phyloP scores from a whole-genome alignment of 1,140 invertebrate genomes.

The Heliconius melpomene region DNA sequence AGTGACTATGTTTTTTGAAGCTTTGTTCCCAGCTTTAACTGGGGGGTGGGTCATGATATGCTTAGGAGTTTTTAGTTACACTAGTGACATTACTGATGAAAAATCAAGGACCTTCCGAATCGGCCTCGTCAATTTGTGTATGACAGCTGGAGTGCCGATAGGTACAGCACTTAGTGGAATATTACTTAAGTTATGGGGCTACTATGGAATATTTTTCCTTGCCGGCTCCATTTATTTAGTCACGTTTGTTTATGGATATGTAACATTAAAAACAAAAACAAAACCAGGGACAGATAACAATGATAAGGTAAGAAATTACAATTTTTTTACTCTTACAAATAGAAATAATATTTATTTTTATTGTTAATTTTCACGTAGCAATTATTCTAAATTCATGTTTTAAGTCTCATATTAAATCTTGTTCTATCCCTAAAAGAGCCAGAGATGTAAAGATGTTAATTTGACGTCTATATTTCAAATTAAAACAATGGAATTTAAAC shows the following conservation, averaged over 20 bases:
- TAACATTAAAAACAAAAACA: slow-evolving; percentile 65
- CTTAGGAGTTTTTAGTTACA: slow-evolving; percentile 82
- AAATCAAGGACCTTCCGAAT: slow-evolving; percentile 81
- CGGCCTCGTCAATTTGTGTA: slow-evolving; percentile 81
- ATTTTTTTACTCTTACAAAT: slow-evolving; percentile 71
- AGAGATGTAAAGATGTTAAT: too few relatives aligned
- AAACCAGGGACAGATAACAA: slow-evolving; percentile 49
- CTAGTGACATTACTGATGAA: slow-evolving; percentile 81
- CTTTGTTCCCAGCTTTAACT: slow-evolving; percentile 80
- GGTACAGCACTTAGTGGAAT: slow-evolving; percentile 77
- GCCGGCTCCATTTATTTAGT: slow-evolving; percentile 62
- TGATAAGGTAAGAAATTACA: slow-evolving; percentile 51
- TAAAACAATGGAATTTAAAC: too few relatives aligned
- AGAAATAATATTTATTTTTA: too few relatives aligned
- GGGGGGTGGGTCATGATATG: slow-evolving; percentile 81
- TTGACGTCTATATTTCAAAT: too few relatives aligned
- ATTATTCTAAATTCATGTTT: too few relatives aligned
- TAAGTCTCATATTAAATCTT: too few relatives aligned
- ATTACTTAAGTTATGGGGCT: slow-evolving; percentile 70
- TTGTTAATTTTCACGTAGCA: too few relatives aligned
- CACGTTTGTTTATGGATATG: slow-evolving; percentile 65
- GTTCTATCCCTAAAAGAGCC: too few relatives aligned
- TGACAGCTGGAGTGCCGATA: slow-evolving; percentile 76
- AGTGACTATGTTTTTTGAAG: slow-evolving; percentile 81
- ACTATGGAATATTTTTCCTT: slow-evolving; percentile 74